These are phyloP conservation scores for Drosophila kanekoi DNA, from an alignment of 2,888 invertebrate genomes.

Conservation along the genomic window DNA sequence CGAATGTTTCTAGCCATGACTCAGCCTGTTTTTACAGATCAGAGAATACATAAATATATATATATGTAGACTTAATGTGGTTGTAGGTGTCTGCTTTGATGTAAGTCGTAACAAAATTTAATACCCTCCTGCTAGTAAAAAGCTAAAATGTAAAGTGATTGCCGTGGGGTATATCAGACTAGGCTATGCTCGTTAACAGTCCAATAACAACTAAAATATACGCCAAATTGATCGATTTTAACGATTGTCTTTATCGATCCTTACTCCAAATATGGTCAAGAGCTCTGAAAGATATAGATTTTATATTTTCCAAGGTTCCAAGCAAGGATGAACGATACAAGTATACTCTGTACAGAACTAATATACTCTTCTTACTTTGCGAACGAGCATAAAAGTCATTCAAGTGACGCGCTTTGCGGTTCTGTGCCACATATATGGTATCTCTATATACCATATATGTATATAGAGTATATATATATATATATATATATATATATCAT, in stretches of 20 bases:
- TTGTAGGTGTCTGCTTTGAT: neutral
- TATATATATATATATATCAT: slow-evolving; percentile 32
- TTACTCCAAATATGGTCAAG: no score
- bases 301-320: no score
- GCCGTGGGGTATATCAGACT: no score
- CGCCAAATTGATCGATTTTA: no score
- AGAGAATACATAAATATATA: neutral
- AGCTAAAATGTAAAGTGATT: no score
- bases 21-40: neutral
- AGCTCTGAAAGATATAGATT: no score
- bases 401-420: slow-evolving; percentile 6
- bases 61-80: neutral
- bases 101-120: neutral
- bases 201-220: no score
- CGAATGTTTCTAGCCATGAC: neutral
- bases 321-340: no score
- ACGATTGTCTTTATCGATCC: no score
- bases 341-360: no score
- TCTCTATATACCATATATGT: neutral
- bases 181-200: no score
- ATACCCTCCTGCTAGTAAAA: neutral
- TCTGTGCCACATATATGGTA: slow-evolving; percentile 18
- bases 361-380: no score
- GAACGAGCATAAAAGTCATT: slow-evolving; percentile 10
- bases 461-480: neutral